Percentiles rank a stretch among this genome's conserved stretches.
phyloP scores from a whole-genome alignment of 30 jellyfish, hydroid and myxozoan genomes.

The Aurelia coerulea region DNA sequence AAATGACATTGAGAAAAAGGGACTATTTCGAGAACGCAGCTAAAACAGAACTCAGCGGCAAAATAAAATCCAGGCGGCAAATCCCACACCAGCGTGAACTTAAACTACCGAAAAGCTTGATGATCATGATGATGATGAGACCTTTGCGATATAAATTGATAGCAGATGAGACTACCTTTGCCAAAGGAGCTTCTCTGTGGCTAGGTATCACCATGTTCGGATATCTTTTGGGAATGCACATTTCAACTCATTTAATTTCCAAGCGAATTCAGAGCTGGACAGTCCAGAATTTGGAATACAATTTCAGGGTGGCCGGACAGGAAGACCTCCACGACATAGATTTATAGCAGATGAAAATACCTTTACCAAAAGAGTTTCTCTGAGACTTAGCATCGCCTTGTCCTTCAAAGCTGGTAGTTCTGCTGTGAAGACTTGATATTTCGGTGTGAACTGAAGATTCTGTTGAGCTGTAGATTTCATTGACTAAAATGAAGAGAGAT shows the following conservation, averaged over 20 bases:
- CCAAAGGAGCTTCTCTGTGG: constrained; percentile 12
- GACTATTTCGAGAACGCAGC: too few relatives aligned
- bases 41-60: too few relatives aligned
- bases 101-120: too few relatives aligned
- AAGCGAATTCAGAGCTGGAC: too few relatives aligned
- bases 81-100: too few relatives aligned
- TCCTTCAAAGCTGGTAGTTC: constrained; percentile 55
- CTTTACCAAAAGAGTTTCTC: constrained; percentile 18
- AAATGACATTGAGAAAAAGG: too few relatives aligned
- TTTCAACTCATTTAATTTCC: too few relatives aligned
- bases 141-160: constrained; percentile 2
- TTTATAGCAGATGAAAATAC: background rate
- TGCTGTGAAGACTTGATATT: constrained; percentile 59
- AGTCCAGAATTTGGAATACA: too few relatives aligned
- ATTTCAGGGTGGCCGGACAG: too few relatives aligned
- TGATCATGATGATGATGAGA: background rate
- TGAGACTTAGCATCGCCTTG: constrained; percentile 18
- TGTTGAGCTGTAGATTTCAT: constrained; percentile 48
- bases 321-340: too few relatives aligned
- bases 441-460: constrained; percentile 69
- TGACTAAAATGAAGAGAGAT: background rate
- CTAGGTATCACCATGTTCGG: constrained; percentile 21
- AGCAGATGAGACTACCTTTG: constrained; percentile 12
- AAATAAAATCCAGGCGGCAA: too few relatives aligned
- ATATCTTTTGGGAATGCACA: too few relatives aligned